Base-by-base conservation (phyloP, 2,797 vertebrate species). In the Antennarius maculatus region DNA sequence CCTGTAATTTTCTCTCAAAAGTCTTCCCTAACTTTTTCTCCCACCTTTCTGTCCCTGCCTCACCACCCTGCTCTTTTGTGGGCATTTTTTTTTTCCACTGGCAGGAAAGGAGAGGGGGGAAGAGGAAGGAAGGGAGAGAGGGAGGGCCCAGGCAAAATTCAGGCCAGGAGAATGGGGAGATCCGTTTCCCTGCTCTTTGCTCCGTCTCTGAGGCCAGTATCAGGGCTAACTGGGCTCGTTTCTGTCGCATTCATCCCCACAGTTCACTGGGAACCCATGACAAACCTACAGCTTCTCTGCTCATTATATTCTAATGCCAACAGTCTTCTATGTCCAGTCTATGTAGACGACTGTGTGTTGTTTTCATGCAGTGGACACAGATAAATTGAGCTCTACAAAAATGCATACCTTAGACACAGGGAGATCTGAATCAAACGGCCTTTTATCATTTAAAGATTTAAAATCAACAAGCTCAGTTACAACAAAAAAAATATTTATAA, bases 141-240 rank as follows among this genome's bases (percentile, higher is more conserved):
- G 79, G 75, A 66, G 70, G 69, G 63, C 31, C 48, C 54, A 16
- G 11, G 52, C 29, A 68, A 39, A 28, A 51, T 67, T 78, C 56
- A 50, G 58, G 37, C 80, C 59, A 52, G 70, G 73, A 64, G 68
- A 83, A 70, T 53, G 72, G 80, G 63, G 37, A 66, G 66, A 74
- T 31, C 60, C 70, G 63, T 74, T 79, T 71, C 60, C 80, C 74
- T 81, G 34, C 43, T 58, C 74, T 72, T 28, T 62, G 59, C 72
- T 78, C 72, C 42, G 45, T 74, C 60, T 60, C 45, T 79, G 90
- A 77, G 90, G 88, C 89, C 91, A 82, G 66, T 66, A 54, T 69
- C 8, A 80, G 84, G 82, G 77, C 77, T 72, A 72, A 89, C 68
- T 86, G 10, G 69, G 66, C 55, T 54, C 84, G 83, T 89, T 88